Conservation (phyloP, 2,888 invertebrate species). For the Lingula anatina region DNA sequence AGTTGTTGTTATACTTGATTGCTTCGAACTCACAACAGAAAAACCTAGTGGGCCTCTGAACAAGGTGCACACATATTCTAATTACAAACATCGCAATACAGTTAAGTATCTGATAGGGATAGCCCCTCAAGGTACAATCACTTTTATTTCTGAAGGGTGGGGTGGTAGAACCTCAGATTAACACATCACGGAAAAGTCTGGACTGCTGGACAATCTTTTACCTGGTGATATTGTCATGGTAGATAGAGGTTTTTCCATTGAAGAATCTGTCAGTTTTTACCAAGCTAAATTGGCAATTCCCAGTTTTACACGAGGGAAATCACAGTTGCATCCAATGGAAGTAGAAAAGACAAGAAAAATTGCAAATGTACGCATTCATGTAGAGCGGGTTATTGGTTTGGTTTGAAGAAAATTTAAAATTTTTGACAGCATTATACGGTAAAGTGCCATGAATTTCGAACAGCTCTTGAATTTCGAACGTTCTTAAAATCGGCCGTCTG, state of each 20-base stretch:
- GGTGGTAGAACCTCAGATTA: too few species aligned
- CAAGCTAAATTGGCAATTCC: constrained; percentile 12
- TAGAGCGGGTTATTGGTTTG: constrained; percentile 16
- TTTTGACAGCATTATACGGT: too few species aligned
- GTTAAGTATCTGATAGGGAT: too few species aligned
- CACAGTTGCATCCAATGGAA: too few species aligned
- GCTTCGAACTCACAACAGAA: constrained; percentile 8
- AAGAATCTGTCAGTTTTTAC: constrained; percentile 6
- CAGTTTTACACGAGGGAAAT: too few species aligned
- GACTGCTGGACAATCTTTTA: constrained; percentile 12
- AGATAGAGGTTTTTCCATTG: constrained; percentile 19
- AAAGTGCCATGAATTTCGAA: too few species aligned
- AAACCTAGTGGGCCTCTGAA: constrained; percentile 3
- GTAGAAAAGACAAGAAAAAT: too few species aligned
- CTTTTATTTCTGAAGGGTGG: too few species aligned
- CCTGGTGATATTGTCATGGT: constrained; percentile 17
- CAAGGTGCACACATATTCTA: constrained; percentile 8
- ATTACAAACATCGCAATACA: constrained; percentile 13
- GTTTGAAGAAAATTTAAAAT: too few species aligned
- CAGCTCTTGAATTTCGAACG: constrained; percentile 3
- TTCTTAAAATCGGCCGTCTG: too few species aligned
- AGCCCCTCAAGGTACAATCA: too few species aligned
- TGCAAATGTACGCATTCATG: constrained; percentile 13
- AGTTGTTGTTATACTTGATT: constrained; percentile 6
- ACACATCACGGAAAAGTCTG: constrained; percentile 15